These are phyloP conservation scores for Diplodus sargus DNA, from an alignment of 2,797 vertebrate genomes.

Conservation along the genomic window DNA sequence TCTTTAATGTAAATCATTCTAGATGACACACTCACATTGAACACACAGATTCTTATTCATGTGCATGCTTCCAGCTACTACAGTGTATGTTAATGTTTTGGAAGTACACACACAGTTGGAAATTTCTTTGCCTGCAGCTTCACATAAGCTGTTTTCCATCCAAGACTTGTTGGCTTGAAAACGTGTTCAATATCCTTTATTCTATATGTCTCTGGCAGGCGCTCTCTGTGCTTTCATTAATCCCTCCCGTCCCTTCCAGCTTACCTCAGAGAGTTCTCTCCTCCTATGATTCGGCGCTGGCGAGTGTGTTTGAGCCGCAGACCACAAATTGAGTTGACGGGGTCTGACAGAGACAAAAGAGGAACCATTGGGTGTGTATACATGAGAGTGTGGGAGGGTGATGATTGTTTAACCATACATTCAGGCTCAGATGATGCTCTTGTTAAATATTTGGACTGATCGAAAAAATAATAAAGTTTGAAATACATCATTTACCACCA, in stretches of 20 bases:
- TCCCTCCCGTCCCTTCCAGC: slow-evolving; percentile 50
- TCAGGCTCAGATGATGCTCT: slow-evolving; percentile 43
- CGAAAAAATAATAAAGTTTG: slow-evolving; percentile 38
- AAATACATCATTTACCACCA: slow-evolving; percentile 40
- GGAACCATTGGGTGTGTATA: slow-evolving; percentile 36
- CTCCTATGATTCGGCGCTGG: slow-evolving; percentile 96
- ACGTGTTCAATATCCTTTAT: slow-evolving; percentile 35
- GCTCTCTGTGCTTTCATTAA: slow-evolving; percentile 44
- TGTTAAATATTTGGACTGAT: slow-evolving; percentile 67
- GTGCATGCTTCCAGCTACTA: not conserved
- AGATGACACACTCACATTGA: not conserved
- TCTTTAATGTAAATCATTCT: slow-evolving; percentile 2
- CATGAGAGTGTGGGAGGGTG: slow-evolving; percentile 38
- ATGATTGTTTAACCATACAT: slow-evolving; percentile 73
- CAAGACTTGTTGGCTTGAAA: slow-evolving; percentile 21
- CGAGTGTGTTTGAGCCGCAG: slow-evolving; percentile 90
- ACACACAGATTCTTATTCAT: slow-evolving; percentile 5
- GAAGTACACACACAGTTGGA: slow-evolving; percentile 6
- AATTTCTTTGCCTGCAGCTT: slow-evolving; percentile 13
- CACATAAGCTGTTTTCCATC: slow-evolving; percentile 50
- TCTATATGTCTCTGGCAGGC: slow-evolving; percentile 37
- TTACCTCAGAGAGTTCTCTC: slow-evolving; percentile 96
- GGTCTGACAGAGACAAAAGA: slow-evolving; percentile 84
- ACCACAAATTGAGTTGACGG: slow-evolving; percentile 89
- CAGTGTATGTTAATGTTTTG: slow-evolving; percentile 3